Conservation (phyloP, 2,797 vertebrate genomes). For the Adelosebastes latens region DNA sequence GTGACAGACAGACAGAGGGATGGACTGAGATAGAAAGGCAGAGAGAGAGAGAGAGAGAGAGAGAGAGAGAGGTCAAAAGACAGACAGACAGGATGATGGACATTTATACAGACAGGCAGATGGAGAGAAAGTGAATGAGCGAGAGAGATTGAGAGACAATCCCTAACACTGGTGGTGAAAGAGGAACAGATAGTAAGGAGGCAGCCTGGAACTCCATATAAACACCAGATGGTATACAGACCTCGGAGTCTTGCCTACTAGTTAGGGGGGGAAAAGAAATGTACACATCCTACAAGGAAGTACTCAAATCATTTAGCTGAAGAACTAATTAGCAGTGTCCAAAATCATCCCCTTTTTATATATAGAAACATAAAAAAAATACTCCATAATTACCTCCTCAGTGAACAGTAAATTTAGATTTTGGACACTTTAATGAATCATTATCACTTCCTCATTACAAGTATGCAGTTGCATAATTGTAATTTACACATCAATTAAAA, state of each 20-base stretch:
- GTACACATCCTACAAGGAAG: background rate
- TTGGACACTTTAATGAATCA: background rate
- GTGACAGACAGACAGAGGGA: constrained; percentile 3
- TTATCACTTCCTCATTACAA: background rate
- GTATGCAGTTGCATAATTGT: background rate
- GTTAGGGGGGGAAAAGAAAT: background rate
- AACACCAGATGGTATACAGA: too few relatives aligned
- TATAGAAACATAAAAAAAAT: background rate
- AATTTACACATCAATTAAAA: background rate
- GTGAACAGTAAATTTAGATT: background rate
- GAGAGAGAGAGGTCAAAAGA: constrained; percentile 14
- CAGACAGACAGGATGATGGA: constrained; percentile 33
- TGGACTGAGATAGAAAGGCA: background rate
- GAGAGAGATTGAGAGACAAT: constrained; percentile 3
- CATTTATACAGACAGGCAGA: constrained; percentile 27
- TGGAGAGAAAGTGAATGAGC: constrained; percentile 21
- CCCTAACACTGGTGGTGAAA: background rate
- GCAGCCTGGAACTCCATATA: too few relatives aligned
- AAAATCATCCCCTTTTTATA: background rate
- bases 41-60: constrained; percentile 12
- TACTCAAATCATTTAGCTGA: background rate
- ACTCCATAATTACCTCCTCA: background rate
- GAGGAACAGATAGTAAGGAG: background rate
- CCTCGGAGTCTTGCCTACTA: background rate
- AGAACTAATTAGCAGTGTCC: background rate